Evolutionary conservation across 2,888 invertebrate genomes (phyloP), one percentile per base, ranked within the genome.

Genomic region (Parnassius apollo): DNA sequence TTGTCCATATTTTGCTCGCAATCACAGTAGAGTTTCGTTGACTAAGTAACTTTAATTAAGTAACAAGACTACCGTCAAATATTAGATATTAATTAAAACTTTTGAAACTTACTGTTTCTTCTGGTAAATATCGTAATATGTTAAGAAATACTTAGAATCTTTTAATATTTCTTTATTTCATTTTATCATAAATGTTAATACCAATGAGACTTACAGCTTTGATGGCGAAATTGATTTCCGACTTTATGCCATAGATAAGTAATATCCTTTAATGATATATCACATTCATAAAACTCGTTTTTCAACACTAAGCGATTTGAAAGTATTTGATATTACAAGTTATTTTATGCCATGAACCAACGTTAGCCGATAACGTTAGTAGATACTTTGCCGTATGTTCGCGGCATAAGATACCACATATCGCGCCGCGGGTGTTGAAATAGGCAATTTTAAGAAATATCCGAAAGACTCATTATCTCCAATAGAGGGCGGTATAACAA

Each of bases 161-260:
- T 59, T 11, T n/a, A 12, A 51, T 11, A 42, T 51, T 58, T 42
- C 11, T 58, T 59, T 53, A 61, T 55, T 61, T 44, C 13, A 50
- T 25, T 13, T 50, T 25, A 25, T 25, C 4, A 25, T 44, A 55
- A 50, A 61, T 55, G 49, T 12, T 55, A 45, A 61, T 61, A 49
- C 50, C 18, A 49, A 61, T 44, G 46, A 11, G 49, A 50, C 50
- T 55, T n/a, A 35, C 55, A 55, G 44, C 50, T 45, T 49, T 9
- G 45, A 4, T 25, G 9, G 55, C 44, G 60, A 42, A 61, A 55
- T 25, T 55, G 25, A 44, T 44, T n/a, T 8, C 22, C 44, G 49
- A 22, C n/a, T 11, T 9, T 18, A 18, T 18, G 18, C 18, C 18
- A 22, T 9, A 2, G 3, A 22, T 51, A 9, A 46, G 25, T 25